Base-by-base conservation (phyloP, 2,888 invertebrate genomes). In the Melipona beecheii region DNA sequence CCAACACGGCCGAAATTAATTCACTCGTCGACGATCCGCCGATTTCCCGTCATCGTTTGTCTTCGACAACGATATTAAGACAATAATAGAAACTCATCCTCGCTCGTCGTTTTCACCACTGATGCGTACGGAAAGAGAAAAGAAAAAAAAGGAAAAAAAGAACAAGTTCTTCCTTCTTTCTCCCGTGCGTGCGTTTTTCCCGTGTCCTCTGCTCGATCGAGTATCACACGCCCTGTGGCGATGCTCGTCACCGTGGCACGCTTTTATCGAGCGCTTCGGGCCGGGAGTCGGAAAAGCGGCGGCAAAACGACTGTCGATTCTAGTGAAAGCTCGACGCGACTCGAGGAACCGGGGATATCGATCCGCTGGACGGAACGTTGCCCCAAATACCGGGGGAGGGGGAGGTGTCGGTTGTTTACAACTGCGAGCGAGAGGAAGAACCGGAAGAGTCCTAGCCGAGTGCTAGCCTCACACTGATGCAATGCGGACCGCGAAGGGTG, bases 381-480 rank as follows among this genome's bases (percentile, higher is more conserved):
- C 43, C 80, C 74, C 74, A 79, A 76, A 71, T 76, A 83, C 71
- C 78, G 72, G n/a, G 43, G 52, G 52, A 21, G 52, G 52, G 1
- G 21, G 19, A 17, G 49, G 62, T 62, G 77, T 71, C 78, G 65
- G 72, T 81, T 88, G 88, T 88, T 88, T 89, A 89, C 79, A 78
- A 86, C 65, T 43, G 66, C 75, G 54, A n/a, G 27, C 66, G 31
- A 54, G 69, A 88, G 75, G 80, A 86, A 86, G 86, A 81, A 85
- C 86, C 80, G 86, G 88, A 87, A 87, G 90, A 90, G 87, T 84
- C 84, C 88, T 83, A 83, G 73, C 78, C 88, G 90, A 88, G 86
- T 85, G 91, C 84, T 86, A 86, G 90, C 81, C 89, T 87, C 83
- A 86, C 90, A 92, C 92, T 92, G 92, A 91, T 90, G 92, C 91